Base-by-base conservation (phyloP, 2,113 vertebrate species). In the Hypomesus transpacificus region DNA sequence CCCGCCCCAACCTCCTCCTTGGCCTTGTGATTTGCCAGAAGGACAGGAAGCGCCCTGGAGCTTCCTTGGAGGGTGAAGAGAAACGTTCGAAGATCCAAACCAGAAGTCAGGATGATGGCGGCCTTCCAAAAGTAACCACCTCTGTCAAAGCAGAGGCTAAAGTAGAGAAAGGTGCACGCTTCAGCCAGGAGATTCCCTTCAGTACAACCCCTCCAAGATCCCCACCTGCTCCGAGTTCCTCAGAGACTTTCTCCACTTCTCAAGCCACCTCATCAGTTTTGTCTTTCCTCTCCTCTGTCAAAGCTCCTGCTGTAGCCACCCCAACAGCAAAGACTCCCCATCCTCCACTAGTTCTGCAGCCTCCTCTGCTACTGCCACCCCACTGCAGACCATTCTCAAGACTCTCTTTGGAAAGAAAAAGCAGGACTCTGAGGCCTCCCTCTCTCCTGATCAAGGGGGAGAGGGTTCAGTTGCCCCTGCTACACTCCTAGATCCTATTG, bases 21-120 rank as follows among this genome's bases (percentile, higher is more conserved):
- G 97, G 97, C 18, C 76, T 99, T 68, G 90, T 99, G 2, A 98
- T 99, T 87, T 98, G 97, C 83, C 97, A 99, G 74, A 98, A 98
- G 71, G 92, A 93, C 71, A 89, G 88, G 60, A 98, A 98, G 59
- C 95, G 97, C 17, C 84, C 87, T 14, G 91, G 88, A 24, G 74
- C 64, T 7, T 80, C 21, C 0, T 52, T 39, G 85, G 98, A 83
- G 16, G 72, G 59, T 16, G 96, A 98, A 9, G 95, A 98, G 69
- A 98, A 96, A 80, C 90, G 94, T 24, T 75, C 84, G 51, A 94
- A 94, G 73, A 83, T 74, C 53, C 92, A 92, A 59, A 39, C 70
- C 0, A 94, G 92, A 8, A 95, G 97, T 3, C 88, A 89, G 0
- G 67, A 77, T 0, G 96, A 97, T 3, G 74, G 50, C 3, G 90